Conservation (phyloP, 2,888 invertebrate species). For the Drosophila infuscata region DNA sequence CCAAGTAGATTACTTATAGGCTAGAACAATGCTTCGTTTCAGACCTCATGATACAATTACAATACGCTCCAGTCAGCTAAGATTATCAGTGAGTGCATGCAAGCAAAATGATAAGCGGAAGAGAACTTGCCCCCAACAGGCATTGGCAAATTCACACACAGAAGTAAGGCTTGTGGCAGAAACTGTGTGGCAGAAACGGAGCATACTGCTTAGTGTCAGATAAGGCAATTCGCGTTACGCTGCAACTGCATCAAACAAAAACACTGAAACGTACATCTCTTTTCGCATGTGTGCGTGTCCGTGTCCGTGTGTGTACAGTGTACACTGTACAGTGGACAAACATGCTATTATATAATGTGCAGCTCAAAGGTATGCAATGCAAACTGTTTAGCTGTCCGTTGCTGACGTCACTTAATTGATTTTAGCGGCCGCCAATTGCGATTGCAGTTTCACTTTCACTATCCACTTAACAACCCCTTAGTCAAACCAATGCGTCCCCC, state of each 20-base stretch:
- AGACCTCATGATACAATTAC: too few species aligned
- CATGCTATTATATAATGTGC: constrained; percentile 32
- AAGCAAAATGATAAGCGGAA: constrained; percentile 48
- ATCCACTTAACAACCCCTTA: not conserved
- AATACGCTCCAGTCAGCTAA: not conserved
- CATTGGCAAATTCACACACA: constrained; percentile 33
- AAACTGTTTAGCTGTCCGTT: constrained; percentile 9
- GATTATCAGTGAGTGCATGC: constrained; percentile 11
- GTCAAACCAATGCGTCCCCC: not conserved
- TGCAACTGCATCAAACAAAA: constrained; percentile 7
- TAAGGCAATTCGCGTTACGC: constrained; percentile 25
- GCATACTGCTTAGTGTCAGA: constrained; percentile 21
- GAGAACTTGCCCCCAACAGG: constrained; percentile 15
- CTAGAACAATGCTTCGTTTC: not conserved
- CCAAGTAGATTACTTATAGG: not conserved
- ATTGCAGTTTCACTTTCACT: not conserved
- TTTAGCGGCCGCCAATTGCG: constrained; percentile 36
- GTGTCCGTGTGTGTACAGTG: not conserved
- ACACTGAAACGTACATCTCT: not conserved
- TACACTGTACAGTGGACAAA: not conserved
- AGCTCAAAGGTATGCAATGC: constrained; percentile 48
- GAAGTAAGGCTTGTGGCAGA: constrained; percentile 5
- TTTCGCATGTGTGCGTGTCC: not conserved
- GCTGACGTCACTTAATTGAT: constrained; percentile 67
- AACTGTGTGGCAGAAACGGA: constrained; percentile 2